Percentiles rank a stretch among this genome's conserved stretches.
Evolutionary conservation across 2,797 vertebrate genomes (phyloP).

Genomic region (Margarornis squamiger): DNA sequence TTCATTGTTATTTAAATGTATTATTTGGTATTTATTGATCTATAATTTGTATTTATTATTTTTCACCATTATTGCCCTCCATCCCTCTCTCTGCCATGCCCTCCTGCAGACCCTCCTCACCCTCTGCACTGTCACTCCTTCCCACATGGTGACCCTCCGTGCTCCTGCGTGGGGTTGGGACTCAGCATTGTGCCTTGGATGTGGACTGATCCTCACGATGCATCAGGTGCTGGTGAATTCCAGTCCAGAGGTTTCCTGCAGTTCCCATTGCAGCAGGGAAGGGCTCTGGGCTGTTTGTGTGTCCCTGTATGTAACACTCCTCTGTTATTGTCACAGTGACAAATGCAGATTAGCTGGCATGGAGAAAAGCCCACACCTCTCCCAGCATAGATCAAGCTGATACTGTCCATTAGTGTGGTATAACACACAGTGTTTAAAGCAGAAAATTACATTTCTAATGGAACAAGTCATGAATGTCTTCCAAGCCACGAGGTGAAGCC

Average conservation of each 20-base stretch:
- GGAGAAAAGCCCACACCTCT: neutral
- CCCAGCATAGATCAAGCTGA: neutral
- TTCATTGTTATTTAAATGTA: neutral
- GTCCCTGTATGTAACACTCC: neutral
- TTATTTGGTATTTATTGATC: neutral
- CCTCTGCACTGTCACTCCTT: neutral
- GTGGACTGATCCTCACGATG: neutral
- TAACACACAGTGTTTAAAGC: neutral
- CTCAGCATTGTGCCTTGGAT: fast-evolving
- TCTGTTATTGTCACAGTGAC: neutral
- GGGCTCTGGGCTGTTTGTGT: neutral
- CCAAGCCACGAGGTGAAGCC: neutral
- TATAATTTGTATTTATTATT: neutral
- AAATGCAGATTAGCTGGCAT: neutral
- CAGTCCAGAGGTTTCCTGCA: neutral
- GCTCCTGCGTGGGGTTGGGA: neutral
- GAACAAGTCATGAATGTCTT: neutral
- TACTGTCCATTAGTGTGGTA: fast-evolving
- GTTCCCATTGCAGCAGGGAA: neutral
- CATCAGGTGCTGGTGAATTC: neutral
- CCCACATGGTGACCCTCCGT: fast-evolving
- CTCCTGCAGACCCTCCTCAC: neutral
- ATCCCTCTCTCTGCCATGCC: neutral
- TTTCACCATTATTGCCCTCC: neutral
- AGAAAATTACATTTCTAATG: neutral